These are phyloP conservation scores for Peromyscus melanophrys DNA, from an alignment of 2,797 vertebrate species.

Conservation along the genomic window DNA sequence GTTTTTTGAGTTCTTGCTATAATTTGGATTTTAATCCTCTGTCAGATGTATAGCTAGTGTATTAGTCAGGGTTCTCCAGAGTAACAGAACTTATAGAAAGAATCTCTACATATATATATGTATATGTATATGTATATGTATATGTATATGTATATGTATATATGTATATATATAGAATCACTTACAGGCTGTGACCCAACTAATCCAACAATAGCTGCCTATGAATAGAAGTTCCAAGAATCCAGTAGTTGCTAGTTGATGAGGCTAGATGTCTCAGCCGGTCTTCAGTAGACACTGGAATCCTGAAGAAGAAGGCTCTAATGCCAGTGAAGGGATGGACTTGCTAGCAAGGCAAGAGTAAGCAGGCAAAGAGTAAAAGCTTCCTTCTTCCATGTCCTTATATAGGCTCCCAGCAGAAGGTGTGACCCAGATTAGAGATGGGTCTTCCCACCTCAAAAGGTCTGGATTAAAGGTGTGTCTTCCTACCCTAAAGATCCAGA, in stretches of 20 bases:
- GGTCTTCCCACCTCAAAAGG: background rate
- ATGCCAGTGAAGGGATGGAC: background rate
- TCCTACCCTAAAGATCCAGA: background rate
- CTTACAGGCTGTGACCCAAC: background rate
- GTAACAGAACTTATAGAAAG: background rate
- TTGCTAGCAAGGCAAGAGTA: background rate
- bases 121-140: too few species aligned
- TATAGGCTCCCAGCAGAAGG: background rate
- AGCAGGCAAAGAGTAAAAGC: background rate
- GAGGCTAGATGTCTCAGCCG: background rate
- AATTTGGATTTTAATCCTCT: background rate
- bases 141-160: too few species aligned
- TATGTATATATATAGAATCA: too few species aligned
- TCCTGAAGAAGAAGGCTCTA: background rate
- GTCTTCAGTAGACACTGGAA: background rate
- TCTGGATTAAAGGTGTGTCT: background rate
- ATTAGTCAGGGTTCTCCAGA: background rate
- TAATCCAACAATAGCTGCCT: background rate
- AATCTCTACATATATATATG: background rate
- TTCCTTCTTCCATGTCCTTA: background rate
- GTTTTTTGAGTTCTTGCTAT: background rate
- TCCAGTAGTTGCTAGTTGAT: background rate
- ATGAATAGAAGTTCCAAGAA: background rate
- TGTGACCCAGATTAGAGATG: background rate
- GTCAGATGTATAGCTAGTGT: background rate